Base-by-base conservation (phyloP, 92 coral and sea anemone genomes). In the Porites cylindrica region DNA sequence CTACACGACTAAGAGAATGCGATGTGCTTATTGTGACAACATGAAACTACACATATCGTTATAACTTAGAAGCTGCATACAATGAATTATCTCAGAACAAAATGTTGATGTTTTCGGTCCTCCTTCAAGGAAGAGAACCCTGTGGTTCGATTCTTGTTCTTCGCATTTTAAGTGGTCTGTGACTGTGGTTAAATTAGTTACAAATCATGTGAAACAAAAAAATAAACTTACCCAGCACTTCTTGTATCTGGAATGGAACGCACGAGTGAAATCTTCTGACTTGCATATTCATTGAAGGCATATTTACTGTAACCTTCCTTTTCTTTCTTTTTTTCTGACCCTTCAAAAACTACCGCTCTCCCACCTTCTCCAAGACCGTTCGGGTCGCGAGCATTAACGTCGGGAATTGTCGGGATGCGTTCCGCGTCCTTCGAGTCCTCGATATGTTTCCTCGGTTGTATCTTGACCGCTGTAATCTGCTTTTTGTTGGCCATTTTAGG, bases 331-430 rank as follows among this genome's bases (percentile, higher is more conserved):
- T 93, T 93, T 81, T 95, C 98, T 64, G 66, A 68, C 11, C 62
- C 90, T 38, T 69, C 51, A 70, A 90, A 84, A 8, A 71, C 66
- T 38, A 97, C 99, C 7, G 97, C 97, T 43, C 78, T 90, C 47
- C 98, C 98, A 58, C 89, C 65, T 76, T 95, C 98, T 6, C 98
- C 98, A 13, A 96, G 98, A 14, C 96, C 98, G 75, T 88, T 80
- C 62, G 98, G 93, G 75, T 95, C 90, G 14, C 86, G 89, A 32
- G 79, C 53, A 23, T 81, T 87, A 21, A 72, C 52, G 38, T 64
- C 76, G 51, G 70, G 82, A 10, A 60, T 51, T 14, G 43, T 38
- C 56, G 82, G 68, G 18, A 60, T 20, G n/a, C 18, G 52, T 16
- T 12, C 81, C n/a, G 23, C 81, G 75, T 14, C 53, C 52, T 83